A percentile compares a stretch with the other conserved stretches of the same genome.
These are phyloP conservation scores for Ranitomeya imitator DNA, from an alignment of 2,113 vertebrate genomes.

Conservation along the genomic window DNA sequence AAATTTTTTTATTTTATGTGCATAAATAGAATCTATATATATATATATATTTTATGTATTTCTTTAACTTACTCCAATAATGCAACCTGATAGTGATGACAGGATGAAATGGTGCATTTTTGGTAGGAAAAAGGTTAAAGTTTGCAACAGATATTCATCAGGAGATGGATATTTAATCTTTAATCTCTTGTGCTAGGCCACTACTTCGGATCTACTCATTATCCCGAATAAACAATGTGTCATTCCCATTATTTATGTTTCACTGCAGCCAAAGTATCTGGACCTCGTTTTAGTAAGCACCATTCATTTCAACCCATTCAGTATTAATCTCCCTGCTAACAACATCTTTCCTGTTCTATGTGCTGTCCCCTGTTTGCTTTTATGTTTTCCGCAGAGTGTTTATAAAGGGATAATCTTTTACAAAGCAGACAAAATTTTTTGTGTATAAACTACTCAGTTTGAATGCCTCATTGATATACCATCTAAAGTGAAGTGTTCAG, in stretches of 20 bases:
- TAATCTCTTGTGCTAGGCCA: slow-evolving; percentile 84
- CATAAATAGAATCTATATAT: not conserved
- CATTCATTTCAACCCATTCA: slow-evolving; percentile 85
- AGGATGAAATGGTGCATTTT: slow-evolving; percentile 62
- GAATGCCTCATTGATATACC: slow-evolving; percentile 81
- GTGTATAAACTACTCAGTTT: slow-evolving; percentile 81
- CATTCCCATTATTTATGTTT: slow-evolving; percentile 89
- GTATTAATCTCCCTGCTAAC: slow-evolving; percentile 86
- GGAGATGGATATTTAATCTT: slow-evolving; percentile 89
- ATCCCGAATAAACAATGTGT: slow-evolving; percentile 86
- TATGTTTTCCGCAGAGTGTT: slow-evolving; percentile 83
- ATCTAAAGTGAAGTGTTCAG: slow-evolving; percentile 83
- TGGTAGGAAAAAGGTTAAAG: slow-evolving; percentile 87
- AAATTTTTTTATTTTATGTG: not conserved
- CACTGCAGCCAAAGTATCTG: slow-evolving; percentile 83
- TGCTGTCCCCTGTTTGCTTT: slow-evolving; percentile 80
- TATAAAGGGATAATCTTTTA: slow-evolving; percentile 88
- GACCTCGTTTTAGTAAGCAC: slow-evolving; percentile 81
- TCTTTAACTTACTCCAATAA: not conserved
- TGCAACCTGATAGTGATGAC: not conserved
- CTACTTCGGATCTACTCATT: slow-evolving; percentile 87
- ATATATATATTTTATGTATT: not conserved
- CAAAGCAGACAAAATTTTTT: slow-evolving; percentile 84
- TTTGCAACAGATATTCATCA: slow-evolving; percentile 86
- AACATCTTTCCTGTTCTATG: slow-evolving; percentile 86